Evolutionary conservation across 2,113 vertebrate genomes (phyloP).

Genomic region (Cranoglanis bouderius): DNA sequence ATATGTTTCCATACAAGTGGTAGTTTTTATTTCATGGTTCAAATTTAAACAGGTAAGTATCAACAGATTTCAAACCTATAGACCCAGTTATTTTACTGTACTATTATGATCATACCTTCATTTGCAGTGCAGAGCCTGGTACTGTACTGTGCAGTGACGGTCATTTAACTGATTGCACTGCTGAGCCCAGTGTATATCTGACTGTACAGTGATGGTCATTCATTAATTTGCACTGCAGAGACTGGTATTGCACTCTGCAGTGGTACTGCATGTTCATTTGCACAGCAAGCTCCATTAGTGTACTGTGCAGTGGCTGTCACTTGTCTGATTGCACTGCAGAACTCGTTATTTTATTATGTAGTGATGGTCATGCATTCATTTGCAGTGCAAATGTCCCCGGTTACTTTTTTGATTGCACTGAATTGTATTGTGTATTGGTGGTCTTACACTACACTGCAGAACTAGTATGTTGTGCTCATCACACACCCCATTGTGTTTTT

Average conservation of each 20-base stretch:
- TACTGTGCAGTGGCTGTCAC: not conserved
- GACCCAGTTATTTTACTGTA: not conserved
- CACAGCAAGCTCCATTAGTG: not conserved
- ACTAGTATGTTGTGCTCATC: too few relatives aligned
- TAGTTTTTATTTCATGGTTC: not conserved
- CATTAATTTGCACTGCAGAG: not conserved
- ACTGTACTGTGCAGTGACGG: not conserved
- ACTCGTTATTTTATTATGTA: not conserved
- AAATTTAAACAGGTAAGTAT: not conserved
- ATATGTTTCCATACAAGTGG: too few relatives aligned
- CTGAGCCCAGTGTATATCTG: not conserved
- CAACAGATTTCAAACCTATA: not conserved
- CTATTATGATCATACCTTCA: not conserved
- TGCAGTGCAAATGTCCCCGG: not conserved
- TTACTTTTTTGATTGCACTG: not conserved
- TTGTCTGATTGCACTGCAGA: not conserved
- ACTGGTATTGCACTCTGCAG: not conserved
- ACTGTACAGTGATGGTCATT: not conserved
- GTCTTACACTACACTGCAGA: too few relatives aligned
- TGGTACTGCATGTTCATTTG: not conserved
- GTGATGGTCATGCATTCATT: not conserved
- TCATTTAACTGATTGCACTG: not conserved
- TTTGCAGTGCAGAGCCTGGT: not conserved
- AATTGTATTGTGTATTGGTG: not conserved
- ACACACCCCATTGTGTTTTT: too few relatives aligned